These are phyloP conservation scores for Drosophila testacea DNA, from an alignment of 2,888 invertebrate species.

Conservation along the genomic window DNA sequence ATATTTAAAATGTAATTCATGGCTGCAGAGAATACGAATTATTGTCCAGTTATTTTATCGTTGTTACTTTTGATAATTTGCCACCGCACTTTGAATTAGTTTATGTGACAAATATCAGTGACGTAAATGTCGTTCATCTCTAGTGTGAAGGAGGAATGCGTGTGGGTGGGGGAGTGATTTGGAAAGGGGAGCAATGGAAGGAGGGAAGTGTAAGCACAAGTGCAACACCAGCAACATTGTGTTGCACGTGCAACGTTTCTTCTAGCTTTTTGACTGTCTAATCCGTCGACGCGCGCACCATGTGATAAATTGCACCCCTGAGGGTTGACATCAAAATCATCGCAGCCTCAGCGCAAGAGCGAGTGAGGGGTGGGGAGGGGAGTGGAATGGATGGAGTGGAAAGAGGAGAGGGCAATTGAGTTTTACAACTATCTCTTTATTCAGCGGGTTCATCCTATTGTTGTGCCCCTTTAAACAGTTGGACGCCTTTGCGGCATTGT, in stretches of 20 bases:
- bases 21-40: too few species aligned
- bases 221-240: conserved; percentile 8
- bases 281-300: conserved; percentile 74
- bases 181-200: not conserved
- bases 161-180: not conserved
- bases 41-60: too few species aligned
- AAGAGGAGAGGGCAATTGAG: conserved; percentile 6
- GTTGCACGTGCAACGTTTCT: conserved; percentile 59
- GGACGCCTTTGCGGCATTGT: conserved; percentile 53
- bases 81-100: too few species aligned
- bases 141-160: not conserved
- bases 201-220: conserved; percentile 32
- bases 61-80: too few species aligned
- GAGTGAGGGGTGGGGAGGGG: not conserved
- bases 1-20: too few species aligned
- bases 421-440: conserved; percentile 22
- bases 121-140: too few species aligned
- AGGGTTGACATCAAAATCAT: conserved; percentile 82
- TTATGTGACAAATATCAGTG: too few species aligned
- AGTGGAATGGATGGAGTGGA: not conserved
- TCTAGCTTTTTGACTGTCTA: conserved; percentile 83
- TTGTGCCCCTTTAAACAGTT: conserved; percentile 35
- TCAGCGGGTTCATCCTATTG: conserved; percentile 44
- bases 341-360: conserved; percentile 19
- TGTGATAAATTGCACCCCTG: conserved; percentile 85